A percentile compares a stretch with the other conserved stretches of the same genome.
Conservation (phyloP, 2,113 vertebrate species). For the Andinoacara biseriatus region DNA sequence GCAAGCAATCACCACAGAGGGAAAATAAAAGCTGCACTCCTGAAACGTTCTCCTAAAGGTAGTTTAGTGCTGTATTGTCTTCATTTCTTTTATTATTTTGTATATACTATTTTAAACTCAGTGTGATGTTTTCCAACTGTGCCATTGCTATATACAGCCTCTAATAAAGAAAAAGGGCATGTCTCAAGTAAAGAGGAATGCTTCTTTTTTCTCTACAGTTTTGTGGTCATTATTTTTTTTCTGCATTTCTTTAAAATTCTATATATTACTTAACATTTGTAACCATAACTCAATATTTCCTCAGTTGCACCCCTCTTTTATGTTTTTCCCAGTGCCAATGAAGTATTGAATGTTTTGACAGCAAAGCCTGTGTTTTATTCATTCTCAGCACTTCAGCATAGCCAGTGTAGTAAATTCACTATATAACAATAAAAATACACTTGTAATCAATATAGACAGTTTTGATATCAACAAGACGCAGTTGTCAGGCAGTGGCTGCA, state of each 20-base stretch:
- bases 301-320: neutral
- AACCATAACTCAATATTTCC: conserved; percentile 22
- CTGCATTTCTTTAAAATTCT: conserved; percentile 6
- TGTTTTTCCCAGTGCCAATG: conserved; percentile 56
- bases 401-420: neutral
- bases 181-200: neutral
- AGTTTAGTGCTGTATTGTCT: conserved; percentile 28
- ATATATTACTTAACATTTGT: conserved; percentile 19
- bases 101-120: conserved; percentile 53
- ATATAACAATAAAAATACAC: conserved; percentile 10
- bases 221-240: neutral
- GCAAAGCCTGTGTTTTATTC: conserved; percentile 19
- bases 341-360: conserved; percentile 50
- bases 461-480: conserved; percentile 27
- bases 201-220: conserved; percentile 17
- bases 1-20: conserved; percentile 42
- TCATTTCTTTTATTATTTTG: conserved; percentile 41
- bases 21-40: conserved; percentile 1
- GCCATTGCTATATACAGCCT: conserved; percentile 35
- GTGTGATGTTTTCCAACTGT: conserved; percentile 37
- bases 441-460: conserved; percentile 33
- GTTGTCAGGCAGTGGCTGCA: no score
- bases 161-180: conserved; percentile 36
- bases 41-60: conserved; percentile 22
- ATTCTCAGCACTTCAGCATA: neutral